These are phyloP conservation scores for Notodonta ziczac DNA, from an alignment of 2,888 invertebrate genomes.

Conservation along the genomic window DNA sequence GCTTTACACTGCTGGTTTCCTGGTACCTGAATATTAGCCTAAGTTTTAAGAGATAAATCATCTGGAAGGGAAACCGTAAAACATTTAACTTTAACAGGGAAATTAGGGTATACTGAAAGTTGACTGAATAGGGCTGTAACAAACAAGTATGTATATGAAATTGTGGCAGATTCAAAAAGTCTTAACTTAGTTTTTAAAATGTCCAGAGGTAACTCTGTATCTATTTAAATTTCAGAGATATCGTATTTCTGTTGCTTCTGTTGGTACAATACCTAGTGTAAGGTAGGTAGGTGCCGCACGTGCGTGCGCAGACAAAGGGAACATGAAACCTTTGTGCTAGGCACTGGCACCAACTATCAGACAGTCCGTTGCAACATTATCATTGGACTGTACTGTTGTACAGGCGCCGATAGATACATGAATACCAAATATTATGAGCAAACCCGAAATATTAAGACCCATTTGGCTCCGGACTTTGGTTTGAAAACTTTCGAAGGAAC, in stretches of 20 bases:
- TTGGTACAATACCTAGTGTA: conserved; percentile 1
- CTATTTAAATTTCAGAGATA: conserved; percentile 5
- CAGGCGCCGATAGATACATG: background rate
- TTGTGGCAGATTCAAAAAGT: no score
- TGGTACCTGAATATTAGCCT: no score
- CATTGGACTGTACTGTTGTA: conserved; percentile 13
- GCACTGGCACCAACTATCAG: background rate
- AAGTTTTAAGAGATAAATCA: no score
- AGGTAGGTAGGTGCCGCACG: conserved; percentile 37
- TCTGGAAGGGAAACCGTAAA: no score
- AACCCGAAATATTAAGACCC: no score
- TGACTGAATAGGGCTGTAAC: no score
- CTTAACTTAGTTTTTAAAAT: background rate
- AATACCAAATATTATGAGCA: background rate
- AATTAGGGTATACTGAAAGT: no score
- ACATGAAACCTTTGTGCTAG: conserved; percentile 44
- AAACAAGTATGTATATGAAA: no score
- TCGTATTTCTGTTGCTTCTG: background rate
- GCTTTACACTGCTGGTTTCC: background rate
- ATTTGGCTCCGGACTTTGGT: no score
- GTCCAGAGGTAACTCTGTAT: background rate
- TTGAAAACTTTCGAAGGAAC: no score
- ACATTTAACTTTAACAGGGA: no score
- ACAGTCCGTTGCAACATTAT: conserved; percentile 22
- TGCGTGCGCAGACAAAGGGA: conserved; percentile 56